These are phyloP conservation scores for Myocastor coypus DNA, from an alignment of 2,113 vertebrate genomes.

Conservation along the genomic window DNA sequence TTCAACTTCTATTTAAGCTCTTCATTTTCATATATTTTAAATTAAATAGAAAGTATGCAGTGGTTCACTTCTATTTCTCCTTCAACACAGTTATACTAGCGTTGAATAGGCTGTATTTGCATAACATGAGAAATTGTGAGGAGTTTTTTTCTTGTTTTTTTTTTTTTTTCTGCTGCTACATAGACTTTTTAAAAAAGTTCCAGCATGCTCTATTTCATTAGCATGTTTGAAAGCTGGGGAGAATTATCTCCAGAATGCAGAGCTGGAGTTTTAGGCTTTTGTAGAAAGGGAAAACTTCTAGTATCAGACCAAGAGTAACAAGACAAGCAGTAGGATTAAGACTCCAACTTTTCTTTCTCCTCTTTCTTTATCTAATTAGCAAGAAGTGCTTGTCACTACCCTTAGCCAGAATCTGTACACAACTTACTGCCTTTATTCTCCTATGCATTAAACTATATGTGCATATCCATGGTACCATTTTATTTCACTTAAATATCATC, in stretches of 20 bases:
- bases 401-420: neutral
- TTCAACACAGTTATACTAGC: neutral
- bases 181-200: neutral
- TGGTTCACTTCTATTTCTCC: neutral
- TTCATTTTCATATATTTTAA: neutral
- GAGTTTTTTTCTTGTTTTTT: too few relatives aligned
- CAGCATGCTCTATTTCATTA: neutral
- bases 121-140: neutral
- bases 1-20: neutral
- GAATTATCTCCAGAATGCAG: neutral
- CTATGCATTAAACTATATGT: neutral
- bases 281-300: neutral
- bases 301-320: neutral
- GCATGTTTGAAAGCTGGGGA: neutral
- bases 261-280: neutral
- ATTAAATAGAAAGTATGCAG: neutral
- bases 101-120: neutral
- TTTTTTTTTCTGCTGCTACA: neutral
- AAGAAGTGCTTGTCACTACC: too few relatives aligned
- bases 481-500: neutral
- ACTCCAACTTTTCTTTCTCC: neutral
- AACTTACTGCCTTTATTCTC: neutral
- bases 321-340: neutral
- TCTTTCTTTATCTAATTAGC: neutral
- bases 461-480: neutral